phyloP scores from a whole-genome alignment of 2,797 vertebrate species.

The Sparidentex hasta region DNA sequence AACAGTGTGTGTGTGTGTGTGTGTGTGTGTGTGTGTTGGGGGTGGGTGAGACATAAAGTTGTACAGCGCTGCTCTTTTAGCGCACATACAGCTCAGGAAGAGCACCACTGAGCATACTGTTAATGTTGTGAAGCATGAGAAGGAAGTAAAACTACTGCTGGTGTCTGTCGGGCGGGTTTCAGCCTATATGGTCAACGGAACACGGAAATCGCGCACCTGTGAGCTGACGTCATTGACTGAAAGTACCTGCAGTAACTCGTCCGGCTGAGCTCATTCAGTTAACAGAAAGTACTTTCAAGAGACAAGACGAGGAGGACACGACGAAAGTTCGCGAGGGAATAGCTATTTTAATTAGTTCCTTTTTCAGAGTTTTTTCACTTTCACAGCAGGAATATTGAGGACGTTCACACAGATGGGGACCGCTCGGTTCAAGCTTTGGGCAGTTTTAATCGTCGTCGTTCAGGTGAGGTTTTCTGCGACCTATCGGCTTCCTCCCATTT shows the following conservation, averaged over 20 bases:
- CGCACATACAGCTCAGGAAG: background rate
- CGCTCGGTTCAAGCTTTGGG: slow-evolving; percentile 53
- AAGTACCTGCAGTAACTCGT: slow-evolving; percentile 70
- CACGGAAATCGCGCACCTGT: slow-evolving; percentile 73
- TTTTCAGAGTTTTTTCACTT: background rate
- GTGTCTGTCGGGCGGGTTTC: slow-evolving; percentile 34
- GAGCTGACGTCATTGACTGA: slow-evolving; percentile 69
- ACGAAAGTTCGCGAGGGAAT: background rate
- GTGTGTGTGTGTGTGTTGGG: background rate
- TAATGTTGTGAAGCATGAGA: rapidly evolving
- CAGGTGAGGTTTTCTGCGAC: slow-evolving; percentile 71
- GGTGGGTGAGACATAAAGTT: background rate
- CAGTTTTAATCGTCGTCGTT: slow-evolving; percentile 54
- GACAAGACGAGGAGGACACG: background rate
- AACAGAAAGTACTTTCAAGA: background rate
- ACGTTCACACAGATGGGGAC: slow-evolving; percentile 65
- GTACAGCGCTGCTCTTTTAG: background rate
- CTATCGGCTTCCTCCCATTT: background rate
- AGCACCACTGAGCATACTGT: background rate
- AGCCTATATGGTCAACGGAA: slow-evolving; percentile 57
- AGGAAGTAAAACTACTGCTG: slow-evolving; percentile 19
- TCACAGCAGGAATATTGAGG: background rate
- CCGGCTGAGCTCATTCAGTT: slow-evolving; percentile 13
- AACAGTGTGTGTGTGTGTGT: no score
- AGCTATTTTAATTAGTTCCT: background rate